Evolutionary conservation across 92 coral and sea anemone genomes (phyloP), one percentile per base, ranked within the genome.

Genomic region (Parazoanthus atlanticus): DNA sequence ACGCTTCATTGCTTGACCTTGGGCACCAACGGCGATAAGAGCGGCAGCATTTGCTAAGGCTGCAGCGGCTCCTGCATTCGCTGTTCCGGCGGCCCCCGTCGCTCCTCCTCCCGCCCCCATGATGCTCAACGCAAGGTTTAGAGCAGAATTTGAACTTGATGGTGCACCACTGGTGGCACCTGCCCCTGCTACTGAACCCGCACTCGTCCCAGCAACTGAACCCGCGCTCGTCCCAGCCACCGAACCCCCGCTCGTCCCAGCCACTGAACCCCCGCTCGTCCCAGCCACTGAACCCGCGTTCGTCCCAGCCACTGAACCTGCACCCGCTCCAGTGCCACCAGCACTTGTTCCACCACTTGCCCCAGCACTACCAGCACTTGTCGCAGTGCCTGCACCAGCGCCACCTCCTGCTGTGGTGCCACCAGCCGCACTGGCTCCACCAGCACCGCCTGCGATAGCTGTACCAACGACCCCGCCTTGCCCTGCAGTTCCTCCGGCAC

Each of bases 1-100:
- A 71, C 87, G 87, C 34, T 84, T 84, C 28, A 32, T 43, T 49
- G 87, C 87, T 70, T 84, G 79, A 19, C 87, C 87, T 40, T 84
- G 87, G 54, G 87, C 21, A 25, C 56, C 67, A 34, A 84, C 87
- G 6, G 87, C 79, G 9, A 84, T 34, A 17, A 72, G 65, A 28
- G 87, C 87, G 76, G 87, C 87, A 1, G 87, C 87, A 28, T 69
- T 84, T 70, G 87, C 87, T 40, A 67, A 34, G 6, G 75, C 85
- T 17, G 85, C n/a, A 25, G 86, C 76, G 9, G 86, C 86, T 10
- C 86, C 76, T 5, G 87, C 87, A 26, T 77, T 38, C 9, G 87
- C 56, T 83, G 77, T 6, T 13, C 64, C 78, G 76, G 64, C 56
- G 38, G 54, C 34, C 26, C 78, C 79, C 25, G 76, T 4, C 5